Evolutionary conservation across 2,888 invertebrate genomes (phyloP).

Genomic region (Drosophila kanekoi): DNA sequence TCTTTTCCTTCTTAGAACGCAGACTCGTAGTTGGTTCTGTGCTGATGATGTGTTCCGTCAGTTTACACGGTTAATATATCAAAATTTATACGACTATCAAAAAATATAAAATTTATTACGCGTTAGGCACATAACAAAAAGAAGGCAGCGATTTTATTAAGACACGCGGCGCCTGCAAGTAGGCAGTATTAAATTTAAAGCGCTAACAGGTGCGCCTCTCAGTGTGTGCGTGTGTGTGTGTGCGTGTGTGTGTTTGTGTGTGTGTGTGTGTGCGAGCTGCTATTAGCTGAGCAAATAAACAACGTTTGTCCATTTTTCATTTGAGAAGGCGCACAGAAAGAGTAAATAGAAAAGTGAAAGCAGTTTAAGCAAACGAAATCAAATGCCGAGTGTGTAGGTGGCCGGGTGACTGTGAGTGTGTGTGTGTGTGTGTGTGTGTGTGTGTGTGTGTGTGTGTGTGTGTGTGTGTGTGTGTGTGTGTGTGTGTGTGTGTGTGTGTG

Average conservation of each 20-base stretch:
- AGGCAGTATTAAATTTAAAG: slow-evolving; percentile 45
- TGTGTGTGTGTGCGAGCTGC: slow-evolving; percentile 23
- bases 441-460: neutral
- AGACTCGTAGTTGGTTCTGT: slow-evolving; percentile 23
- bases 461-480: neutral
- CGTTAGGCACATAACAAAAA: slow-evolving; percentile 29
- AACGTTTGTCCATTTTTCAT: slow-evolving; percentile 68
- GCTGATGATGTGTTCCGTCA: slow-evolving; percentile 47
- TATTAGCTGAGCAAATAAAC: slow-evolving; percentile 68
- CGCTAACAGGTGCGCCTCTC: slow-evolving; percentile 21
- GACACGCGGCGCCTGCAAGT: slow-evolving; percentile 25
- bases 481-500: neutral
- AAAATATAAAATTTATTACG: slow-evolving; percentile 60
- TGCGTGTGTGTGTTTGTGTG: neutral
- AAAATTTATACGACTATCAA: slow-evolving; percentile 47
- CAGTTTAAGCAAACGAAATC: slow-evolving; percentile 72
- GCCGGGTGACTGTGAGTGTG: neutral
- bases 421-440: neutral
- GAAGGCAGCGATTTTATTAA: slow-evolving; percentile 48
- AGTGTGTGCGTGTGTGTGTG: neutral
- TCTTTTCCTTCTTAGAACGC: slow-evolving; percentile 10
- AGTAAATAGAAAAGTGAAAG: slow-evolving; percentile 68
- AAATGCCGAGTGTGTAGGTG: slow-evolving; percentile 44
- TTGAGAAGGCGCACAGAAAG: slow-evolving; percentile 30
- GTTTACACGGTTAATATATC: slow-evolving; percentile 63